Conservation (phyloP, 2,797 vertebrate genomes). For the Melanotaenia pygmaea region DNA sequence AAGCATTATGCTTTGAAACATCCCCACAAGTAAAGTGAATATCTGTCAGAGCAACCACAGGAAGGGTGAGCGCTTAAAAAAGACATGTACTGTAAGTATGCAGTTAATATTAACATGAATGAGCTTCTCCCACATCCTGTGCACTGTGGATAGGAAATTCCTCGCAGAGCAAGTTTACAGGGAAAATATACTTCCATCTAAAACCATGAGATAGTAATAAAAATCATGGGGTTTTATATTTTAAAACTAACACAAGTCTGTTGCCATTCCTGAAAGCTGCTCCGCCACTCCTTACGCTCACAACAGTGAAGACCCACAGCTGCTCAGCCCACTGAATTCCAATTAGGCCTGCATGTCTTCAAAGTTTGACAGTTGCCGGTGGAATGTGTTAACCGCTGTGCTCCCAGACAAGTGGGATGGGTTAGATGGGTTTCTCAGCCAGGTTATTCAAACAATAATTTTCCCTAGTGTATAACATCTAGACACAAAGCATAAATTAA, state of each 20-base stretch:
- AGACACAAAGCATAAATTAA: neutral
- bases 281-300: conserved; percentile 20
- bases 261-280: conserved; percentile 33
- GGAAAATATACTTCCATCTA: conserved; percentile 60
- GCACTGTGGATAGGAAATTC: conserved; percentile 69
- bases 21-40: neutral
- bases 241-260: conserved; percentile 49
- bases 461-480: neutral
- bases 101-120: conserved; percentile 54
- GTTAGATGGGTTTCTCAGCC: conserved; percentile 3
- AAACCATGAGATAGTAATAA: conserved; percentile 42
- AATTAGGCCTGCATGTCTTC: conserved; percentile 46
- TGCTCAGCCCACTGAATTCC: conserved; percentile 43
- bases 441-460: conserved; percentile 8
- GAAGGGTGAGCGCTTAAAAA: conserved; percentile 7
- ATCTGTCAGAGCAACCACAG: neutral
- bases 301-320: conserved; percentile 1
- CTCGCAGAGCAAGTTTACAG: conserved; percentile 47
- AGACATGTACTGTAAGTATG: conserved; percentile 10
- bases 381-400: conserved; percentile 27
- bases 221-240: conserved; percentile 47
- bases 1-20: neutral
- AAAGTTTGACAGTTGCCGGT: conserved; percentile 29
- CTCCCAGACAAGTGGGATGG: neutral
- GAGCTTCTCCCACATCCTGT: conserved; percentile 51